Evolutionary conservation across 2,113 vertebrate genomes (phyloP), one percentile per base, ranked within the genome.

Genomic region (Lamprologus tigripictilis): DNA sequence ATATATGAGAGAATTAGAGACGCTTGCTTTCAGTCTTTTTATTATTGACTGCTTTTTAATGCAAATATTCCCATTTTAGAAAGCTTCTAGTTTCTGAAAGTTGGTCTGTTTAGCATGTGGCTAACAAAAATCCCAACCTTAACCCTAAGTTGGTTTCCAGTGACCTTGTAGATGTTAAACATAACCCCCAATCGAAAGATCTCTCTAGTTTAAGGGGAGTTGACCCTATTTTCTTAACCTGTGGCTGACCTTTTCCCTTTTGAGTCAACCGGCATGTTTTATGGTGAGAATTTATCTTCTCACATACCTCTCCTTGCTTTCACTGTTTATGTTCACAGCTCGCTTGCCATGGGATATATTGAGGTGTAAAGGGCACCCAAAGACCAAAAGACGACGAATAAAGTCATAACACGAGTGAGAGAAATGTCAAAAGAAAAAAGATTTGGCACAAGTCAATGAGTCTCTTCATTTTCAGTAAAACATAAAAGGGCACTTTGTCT

Each of bases 401-500:
- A 81, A 86, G 86, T 85, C 88, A 84, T 63, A 86, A 83, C 86
- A 28, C 5, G 9, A 86, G 82, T 9, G 33, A 79, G 68, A 47
- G 51, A 71, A 53, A 63, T 8, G 7, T 79, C 33, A 85, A 86
- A 84, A 61, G 23, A 68, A 61, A 76, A 51, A 78, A 78, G 53
- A 19, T 23, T 68, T 45, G 53, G 26, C 23, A 16, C 6, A 47
- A 84, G 80, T 80, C 82, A 57, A 33, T 23, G 83, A 16, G 53
- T 54, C 42, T 21, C 86, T 63, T 90, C 40, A 81, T 85, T 91
- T 83, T 90, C 79, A 80, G 55, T 13, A 4, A 81, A 83, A 87
- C 31, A 91, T 86, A 78, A 92, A 92, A 89, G 79, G 40, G 81
- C 51, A 73, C 63, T 14, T 66, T 91, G 45, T 63, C 54, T 51